These are phyloP conservation scores for Menidia beryllina DNA, from an alignment of 2,113 vertebrate genomes.

Conservation along the genomic window DNA sequence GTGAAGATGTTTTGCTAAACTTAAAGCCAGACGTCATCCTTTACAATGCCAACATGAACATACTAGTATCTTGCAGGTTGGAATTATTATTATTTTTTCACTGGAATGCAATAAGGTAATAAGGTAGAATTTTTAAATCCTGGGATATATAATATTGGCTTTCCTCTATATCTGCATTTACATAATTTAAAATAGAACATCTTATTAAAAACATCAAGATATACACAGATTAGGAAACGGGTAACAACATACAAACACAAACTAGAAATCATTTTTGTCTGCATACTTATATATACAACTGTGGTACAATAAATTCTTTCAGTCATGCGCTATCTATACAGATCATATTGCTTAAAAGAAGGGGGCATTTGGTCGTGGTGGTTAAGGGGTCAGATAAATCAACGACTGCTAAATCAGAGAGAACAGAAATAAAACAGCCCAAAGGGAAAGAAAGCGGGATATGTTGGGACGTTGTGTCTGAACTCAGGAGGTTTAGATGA, in stretches of 20 bases:
- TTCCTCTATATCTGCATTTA: conserved; percentile 99
- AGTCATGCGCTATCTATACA: conserved; percentile 99
- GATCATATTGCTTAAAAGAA: conserved; percentile 99
- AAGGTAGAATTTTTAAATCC: conserved; percentile 92
- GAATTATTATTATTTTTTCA: conserved; percentile 75
- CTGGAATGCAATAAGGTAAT: conserved; percentile 91
- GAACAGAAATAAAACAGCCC: conserved; percentile 30
- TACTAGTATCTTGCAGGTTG: conserved; percentile 89
- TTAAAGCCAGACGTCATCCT: conserved; percentile 91
- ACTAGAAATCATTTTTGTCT: conserved; percentile 97
- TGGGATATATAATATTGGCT: conserved; percentile 94
- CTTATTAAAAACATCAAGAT: conserved; percentile 99
- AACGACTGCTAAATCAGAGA: conserved; percentile 40
- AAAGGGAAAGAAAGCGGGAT: conserved; percentile 48
- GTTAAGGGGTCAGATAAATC: conserved; percentile 53
- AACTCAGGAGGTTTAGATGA: conserved; percentile 71
- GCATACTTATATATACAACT: conserved; percentile 98
- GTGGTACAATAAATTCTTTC: conserved; percentile 97
- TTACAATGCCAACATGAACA: conserved; percentile 91
- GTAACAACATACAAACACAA: conserved; percentile 99
- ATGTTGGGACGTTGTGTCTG: conserved; percentile 67
- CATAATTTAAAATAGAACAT: conserved; percentile 99
- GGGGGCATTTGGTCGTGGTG: conserved; percentile 86
- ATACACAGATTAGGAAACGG: conserved; percentile 99
- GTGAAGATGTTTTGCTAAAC: conserved; percentile 84